These are phyloP conservation scores for Cyrtorhinus lividipennis DNA, from an alignment of 1,140 invertebrate species.

Conservation along the genomic window DNA sequence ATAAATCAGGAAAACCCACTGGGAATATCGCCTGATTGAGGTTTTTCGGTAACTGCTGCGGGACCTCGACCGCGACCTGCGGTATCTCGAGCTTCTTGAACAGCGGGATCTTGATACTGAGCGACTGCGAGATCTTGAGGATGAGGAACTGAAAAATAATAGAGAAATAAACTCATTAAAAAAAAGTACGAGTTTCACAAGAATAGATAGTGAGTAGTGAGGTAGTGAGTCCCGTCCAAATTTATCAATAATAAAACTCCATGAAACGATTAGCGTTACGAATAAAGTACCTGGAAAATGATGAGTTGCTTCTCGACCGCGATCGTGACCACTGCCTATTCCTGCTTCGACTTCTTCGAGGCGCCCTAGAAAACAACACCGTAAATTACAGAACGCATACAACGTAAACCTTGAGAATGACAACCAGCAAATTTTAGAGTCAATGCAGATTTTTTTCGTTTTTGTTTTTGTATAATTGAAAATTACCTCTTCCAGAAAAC, in stretches of 20 bases:
- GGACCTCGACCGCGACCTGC: slow-evolving; percentile 4
- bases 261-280: no score
- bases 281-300: neutral
- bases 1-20: neutral
- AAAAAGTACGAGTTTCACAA: neutral
- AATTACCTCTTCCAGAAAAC: no score
- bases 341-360: neutral
- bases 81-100: slow-evolving; percentile 11
- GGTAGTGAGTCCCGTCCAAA: no score
- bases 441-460: no score
- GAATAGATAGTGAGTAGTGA: no score
- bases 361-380: neutral
- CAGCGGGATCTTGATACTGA: slow-evolving; percentile 23
- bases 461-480: no score
- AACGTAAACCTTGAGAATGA: no score
- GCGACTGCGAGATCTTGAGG: slow-evolving; percentile 22
- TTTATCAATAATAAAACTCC: no score
- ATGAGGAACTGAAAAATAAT: slow-evolving; percentile 15
- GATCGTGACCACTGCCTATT: neutral
- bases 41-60: slow-evolving; percentile 15
- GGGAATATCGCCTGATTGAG: slow-evolving; percentile 10
- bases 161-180: neutral
- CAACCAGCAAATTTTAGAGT: no score
- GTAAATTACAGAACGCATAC: no score
- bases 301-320: neutral